Evolutionary conservation across 2,113 vertebrate species (phyloP).

Genomic region (Hippocampus barbouri): DNA sequence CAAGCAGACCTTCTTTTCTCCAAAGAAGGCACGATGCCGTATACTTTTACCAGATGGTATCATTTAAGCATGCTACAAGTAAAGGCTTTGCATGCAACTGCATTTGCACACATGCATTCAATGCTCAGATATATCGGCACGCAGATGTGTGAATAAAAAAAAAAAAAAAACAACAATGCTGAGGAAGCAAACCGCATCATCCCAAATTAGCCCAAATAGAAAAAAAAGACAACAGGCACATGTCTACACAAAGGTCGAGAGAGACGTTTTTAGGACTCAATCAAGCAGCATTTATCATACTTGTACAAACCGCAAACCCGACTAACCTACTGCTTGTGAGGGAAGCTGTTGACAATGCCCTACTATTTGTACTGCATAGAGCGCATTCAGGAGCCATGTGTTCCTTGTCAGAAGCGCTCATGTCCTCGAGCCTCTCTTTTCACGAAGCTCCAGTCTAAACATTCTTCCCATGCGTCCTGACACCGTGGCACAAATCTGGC

Average conservation of each 20-base stretch:
- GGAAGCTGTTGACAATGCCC: neutral
- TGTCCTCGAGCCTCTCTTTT: constrained; percentile 31
- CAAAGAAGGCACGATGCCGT: neutral
- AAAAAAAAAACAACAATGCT: neutral
- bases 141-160: neutral
- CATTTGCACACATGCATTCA: neutral
- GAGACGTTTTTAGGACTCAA: too few relatives aligned
- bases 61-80: constrained; percentile 1
- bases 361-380: constrained; percentile 24
- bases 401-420: constrained; percentile 44
- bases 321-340: neutral
- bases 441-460: constrained; percentile 41
- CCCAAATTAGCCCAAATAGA: neutral
- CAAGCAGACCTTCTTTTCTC: constrained; percentile 10
- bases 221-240: neutral
- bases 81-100: constrained; percentile 4
- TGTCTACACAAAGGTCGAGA: too few relatives aligned
- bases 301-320: neutral
- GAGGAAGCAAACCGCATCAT: neutral
- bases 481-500: constrained; percentile 49
- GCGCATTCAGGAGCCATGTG: constrained; percentile 50
- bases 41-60: constrained; percentile 8
- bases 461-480: constrained; percentile 42
- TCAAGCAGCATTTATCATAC: too few relatives aligned
- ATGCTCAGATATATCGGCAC: neutral